Conservation (phyloP, 2,113 vertebrate genomes). For the human (Homo sapiens) region DNA sequence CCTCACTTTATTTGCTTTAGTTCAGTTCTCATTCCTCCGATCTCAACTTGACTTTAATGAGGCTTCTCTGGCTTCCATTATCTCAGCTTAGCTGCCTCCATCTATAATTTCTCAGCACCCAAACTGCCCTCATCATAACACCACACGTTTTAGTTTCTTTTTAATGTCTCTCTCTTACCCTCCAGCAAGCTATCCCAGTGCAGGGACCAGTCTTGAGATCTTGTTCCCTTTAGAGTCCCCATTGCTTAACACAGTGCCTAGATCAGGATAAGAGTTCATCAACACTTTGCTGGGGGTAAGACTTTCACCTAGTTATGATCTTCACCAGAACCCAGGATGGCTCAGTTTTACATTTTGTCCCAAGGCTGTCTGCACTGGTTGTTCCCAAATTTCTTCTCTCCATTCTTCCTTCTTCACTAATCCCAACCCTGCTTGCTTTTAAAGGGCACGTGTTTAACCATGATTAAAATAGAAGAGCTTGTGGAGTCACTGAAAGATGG, state of each 20-base stretch:
- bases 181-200: neutral
- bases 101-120: neutral
- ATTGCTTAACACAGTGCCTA: neutral
- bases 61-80: neutral
- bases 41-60: neutral
- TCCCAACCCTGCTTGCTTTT: no score
- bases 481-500: neutral
- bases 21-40: neutral
- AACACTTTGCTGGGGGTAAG: neutral
- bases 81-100: neutral
- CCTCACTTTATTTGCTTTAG: neutral
- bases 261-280: neutral
- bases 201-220: neutral
- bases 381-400: neutral
- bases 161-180: neutral
- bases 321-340: neutral
- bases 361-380: neutral
- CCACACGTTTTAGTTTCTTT: neutral
- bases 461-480: neutral
- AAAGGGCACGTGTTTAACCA: no score
- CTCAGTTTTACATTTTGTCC: neutral
- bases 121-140: neutral
- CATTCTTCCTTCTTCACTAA: neutral
- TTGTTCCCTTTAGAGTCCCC: no score
- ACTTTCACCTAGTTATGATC: neutral